Evolutionary conservation across 2,888 invertebrate species (phyloP).

Genomic region (Anthophora plumipes): DNA sequence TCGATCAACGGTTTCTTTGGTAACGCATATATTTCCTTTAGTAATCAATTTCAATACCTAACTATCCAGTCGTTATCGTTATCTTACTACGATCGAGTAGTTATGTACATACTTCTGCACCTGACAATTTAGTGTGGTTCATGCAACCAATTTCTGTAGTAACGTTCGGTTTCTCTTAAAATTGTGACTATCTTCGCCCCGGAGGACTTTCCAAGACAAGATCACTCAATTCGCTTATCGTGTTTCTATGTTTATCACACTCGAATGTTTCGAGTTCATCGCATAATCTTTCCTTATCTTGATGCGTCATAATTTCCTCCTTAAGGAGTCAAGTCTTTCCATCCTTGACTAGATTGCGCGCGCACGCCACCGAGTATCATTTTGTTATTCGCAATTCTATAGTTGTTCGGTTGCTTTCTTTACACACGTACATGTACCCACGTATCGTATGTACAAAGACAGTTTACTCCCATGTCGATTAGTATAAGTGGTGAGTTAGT

Average conservation of each 20-base stretch:
- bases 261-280: slow-evolving; percentile 44
- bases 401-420: not conserved
- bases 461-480: slow-evolving; percentile 37
- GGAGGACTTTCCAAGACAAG: not conserved
- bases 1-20: slow-evolving; percentile 10
- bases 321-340: slow-evolving; percentile 22
- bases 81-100: not conserved
- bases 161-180: not conserved
- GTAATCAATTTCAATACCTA: not conserved
- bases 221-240: slow-evolving; percentile 51
- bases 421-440: slow-evolving; percentile 5
- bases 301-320: slow-evolving; percentile 44
- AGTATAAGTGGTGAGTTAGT: slow-evolving; percentile 68
- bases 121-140: no score
- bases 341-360: slow-evolving; percentile 68
- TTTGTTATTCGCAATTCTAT: not conserved
- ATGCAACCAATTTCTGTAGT: not conserved
- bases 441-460: not conserved
- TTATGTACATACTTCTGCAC: not conserved
- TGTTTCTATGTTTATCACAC: slow-evolving; percentile 54
- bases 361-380: not conserved
- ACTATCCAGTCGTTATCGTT: not conserved
- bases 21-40: slow-evolving; percentile 6
- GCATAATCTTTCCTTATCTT: slow-evolving; percentile 52
- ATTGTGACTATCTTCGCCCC: not conserved